phyloP scores from a whole-genome alignment of 2,888 invertebrate genomes.

The Pseudolycoriella hygida region DNA sequence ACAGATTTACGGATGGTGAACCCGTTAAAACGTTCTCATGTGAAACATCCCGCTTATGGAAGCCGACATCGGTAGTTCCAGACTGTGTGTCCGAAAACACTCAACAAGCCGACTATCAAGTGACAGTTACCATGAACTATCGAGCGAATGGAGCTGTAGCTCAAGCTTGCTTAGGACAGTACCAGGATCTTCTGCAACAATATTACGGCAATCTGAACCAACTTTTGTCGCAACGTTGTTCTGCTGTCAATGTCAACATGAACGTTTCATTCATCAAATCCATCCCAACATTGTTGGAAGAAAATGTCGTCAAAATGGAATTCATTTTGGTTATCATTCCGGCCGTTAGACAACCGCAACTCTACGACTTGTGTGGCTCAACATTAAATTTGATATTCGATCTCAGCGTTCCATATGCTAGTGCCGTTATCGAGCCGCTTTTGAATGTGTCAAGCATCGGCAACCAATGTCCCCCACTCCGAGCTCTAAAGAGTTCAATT shows the following conservation, averaged over 20 bases:
- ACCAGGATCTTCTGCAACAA: constrained; percentile 65
- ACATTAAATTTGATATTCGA: constrained; percentile 88
- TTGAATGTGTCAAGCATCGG: constrained; percentile 79
- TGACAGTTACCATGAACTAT: constrained; percentile 70
- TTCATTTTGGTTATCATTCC: constrained; percentile 78
- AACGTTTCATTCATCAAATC: constrained; percentile 80
- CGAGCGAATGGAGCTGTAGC: constrained; percentile 82
- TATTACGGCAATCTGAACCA: constrained; percentile 64
- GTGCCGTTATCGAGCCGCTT: constrained; percentile 73
- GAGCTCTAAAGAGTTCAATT: constrained; percentile 70
- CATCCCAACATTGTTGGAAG: constrained; percentile 59
- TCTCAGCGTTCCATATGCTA: constrained; percentile 81
- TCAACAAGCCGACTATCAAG: constrained; percentile 87
- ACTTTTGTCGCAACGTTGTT: constrained; percentile 77
- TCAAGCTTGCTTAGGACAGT: constrained; percentile 64
- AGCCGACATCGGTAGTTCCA: constrained; percentile 76
- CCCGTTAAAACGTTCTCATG: constrained; percentile 75
- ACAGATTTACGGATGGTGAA: constrained; percentile 79
- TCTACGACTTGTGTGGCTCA: constrained; percentile 89
- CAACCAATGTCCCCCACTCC: constrained; percentile 80
- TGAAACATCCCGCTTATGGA: constrained; percentile 65
- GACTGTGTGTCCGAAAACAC: constrained; percentile 93
- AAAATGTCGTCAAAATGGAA: constrained; percentile 79
- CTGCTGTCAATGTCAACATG: constrained; percentile 86
- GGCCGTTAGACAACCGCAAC: constrained; percentile 71